phyloP scores from a whole-genome alignment of 2,113 vertebrate genomes.

The Burhinus bistriatus region DNA sequence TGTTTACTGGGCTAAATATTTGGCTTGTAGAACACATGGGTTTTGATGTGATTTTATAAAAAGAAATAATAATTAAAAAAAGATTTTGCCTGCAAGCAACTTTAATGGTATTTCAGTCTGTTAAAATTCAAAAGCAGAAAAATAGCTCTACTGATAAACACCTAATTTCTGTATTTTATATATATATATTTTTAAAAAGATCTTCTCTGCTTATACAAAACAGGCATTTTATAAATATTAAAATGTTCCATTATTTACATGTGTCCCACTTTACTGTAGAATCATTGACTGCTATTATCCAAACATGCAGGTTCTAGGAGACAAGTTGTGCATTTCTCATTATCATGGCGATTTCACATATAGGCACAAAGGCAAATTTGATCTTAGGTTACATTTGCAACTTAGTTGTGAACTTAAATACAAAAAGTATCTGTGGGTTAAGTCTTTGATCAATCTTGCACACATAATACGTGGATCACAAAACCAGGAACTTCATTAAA shows the following conservation, averaged over 20 bases:
- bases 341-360: background rate
- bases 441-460: constrained; percentile 32
- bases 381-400: background rate
- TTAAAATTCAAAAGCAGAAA: constrained; percentile 44
- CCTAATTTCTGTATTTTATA: constrained; percentile 28
- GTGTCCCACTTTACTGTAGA: background rate
- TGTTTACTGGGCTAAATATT: background rate
- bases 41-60: background rate
- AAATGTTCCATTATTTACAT: constrained; percentile 55
- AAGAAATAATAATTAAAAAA: background rate
- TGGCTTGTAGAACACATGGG: background rate
- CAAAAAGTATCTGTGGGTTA: background rate
- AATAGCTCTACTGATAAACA: constrained; percentile 40
- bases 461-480: background rate
- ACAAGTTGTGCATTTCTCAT: background rate
- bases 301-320: background rate
- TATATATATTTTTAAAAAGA: background rate
- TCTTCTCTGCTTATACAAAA: constrained; percentile 34
- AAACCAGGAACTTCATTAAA: constrained; percentile 1
- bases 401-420: background rate
- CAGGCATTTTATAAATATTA: constrained; percentile 58
- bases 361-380: background rate
- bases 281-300: background rate
- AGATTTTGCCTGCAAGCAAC: background rate
- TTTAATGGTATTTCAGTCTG: background rate